These are phyloP conservation scores for Ceratina japonica DNA, from an alignment of 1,140 invertebrate genomes.

Conservation along the genomic window DNA sequence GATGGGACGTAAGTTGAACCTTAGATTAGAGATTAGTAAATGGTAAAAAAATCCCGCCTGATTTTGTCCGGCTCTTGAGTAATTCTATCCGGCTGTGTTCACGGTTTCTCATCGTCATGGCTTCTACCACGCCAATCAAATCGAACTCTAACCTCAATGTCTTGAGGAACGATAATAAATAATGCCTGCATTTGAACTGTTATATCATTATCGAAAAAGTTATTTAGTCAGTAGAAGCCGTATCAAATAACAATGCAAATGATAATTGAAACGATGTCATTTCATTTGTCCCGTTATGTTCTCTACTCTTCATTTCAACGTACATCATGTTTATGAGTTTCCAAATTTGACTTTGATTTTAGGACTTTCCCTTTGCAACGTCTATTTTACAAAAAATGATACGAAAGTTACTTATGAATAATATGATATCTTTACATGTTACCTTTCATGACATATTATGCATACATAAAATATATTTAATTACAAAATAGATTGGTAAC, in stretches of 20 bases:
- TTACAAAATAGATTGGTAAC: constrained; percentile 45
- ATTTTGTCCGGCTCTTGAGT: constrained; percentile 68
- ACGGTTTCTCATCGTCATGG: constrained; percentile 73
- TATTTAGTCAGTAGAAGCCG: neutral
- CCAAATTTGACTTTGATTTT: neutral
- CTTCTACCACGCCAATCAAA: constrained; percentile 78
- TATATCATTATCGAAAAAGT: neutral
- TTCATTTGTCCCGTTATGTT: neutral
- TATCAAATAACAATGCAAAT: constrained; percentile 17
- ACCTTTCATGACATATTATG: neutral
- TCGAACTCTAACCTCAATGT: constrained; percentile 62
- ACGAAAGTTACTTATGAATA: neutral
- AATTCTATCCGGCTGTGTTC: constrained; percentile 73
- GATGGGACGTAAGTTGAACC: constrained; percentile 13
- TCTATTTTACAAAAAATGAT: neutral
- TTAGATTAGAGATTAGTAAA: constrained; percentile 29
- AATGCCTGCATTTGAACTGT: constrained; percentile 13
- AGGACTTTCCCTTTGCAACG: neutral
- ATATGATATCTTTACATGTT: neutral
- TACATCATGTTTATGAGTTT: neutral
- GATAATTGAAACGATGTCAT: neutral
- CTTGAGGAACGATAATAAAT: constrained; percentile 14
- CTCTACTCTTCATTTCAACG: neutral
- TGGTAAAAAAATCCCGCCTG: constrained; percentile 41
- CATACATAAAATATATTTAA: constrained; percentile 16